Evolutionary conservation across 2,888 invertebrate species (phyloP), one percentile per base, ranked within the genome.

Genomic region (Quadriops clusia): DNA sequence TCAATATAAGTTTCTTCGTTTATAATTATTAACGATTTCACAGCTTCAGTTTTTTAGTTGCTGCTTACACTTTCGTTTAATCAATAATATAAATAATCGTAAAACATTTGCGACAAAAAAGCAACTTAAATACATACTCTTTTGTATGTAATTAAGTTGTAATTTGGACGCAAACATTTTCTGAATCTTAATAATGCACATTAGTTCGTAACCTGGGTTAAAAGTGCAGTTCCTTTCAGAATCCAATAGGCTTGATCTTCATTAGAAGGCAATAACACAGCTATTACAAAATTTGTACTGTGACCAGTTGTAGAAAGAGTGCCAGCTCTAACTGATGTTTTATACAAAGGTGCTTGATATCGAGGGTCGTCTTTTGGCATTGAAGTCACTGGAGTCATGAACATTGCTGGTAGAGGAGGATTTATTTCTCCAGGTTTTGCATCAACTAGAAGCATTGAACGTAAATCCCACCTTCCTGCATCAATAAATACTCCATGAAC

Each of bases 241-340:
- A 90, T 85, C 91, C 91, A 91, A 57, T 77, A 85, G 42, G 77
- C 74, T 23, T 80, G 70, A 1, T 69, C 58, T 40, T 70, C 63
- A 10, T 60, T 51, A 1, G 82, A 70, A 0, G 80, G 77, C 28
- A 91, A 53, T 16, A 82, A 60, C 36, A 90, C 77, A 1, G 83
- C 68, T 23, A 90, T 68, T 17, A 91, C 83, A 54, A 90, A 91
- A 65, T 91, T 91, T 2, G 90, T 91, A 46, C 89, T 90, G 60
- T 90, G 90, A 0, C 91, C 91, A 1, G 90, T 91, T 0, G 90
- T 91, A 5, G 89, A 89, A 8, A 91, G 66, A 0, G 74, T 74
- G 22, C 91, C 91, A 12, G 89, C 85, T 35, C 91, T 68, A 42
- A 82, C 76, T 17, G 85, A 77, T 0, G 91, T 91, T 63, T 90